Percentiles rank a stretch among this genome's conserved stretches.
These are phyloP conservation scores for Atta cephalotes DNA, from an alignment of 1,140 invertebrate genomes.

Conservation along the genomic window DNA sequence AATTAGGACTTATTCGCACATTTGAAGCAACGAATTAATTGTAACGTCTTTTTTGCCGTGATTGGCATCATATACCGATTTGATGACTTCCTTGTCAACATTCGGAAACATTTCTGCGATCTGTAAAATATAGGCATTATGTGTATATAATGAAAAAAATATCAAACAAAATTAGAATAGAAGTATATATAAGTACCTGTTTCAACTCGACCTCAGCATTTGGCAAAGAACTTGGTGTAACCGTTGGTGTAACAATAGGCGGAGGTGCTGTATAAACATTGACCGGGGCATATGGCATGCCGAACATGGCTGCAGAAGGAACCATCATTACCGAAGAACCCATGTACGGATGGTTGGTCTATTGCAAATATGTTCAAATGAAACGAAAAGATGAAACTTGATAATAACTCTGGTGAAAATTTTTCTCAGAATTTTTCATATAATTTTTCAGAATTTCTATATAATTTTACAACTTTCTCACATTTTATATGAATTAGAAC, in stretches of 20 bases:
- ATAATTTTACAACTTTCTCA: too few relatives aligned
- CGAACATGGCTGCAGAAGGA: constrained; percentile 85
- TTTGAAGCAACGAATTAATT: constrained; percentile 96
- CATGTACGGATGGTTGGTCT: constrained; percentile 79
- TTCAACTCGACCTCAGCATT: constrained; percentile 91
- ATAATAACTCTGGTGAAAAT: too few relatives aligned
- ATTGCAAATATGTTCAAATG: constrained; percentile 2
- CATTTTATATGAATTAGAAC: too few relatives aligned
- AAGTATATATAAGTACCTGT: constrained; percentile 87
- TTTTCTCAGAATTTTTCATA: too few relatives aligned
- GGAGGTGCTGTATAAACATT: constrained; percentile 84
- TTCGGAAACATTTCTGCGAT: constrained; percentile 98
- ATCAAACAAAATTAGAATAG: background rate
- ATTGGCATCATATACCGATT: constrained; percentile 96
- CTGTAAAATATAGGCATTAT: constrained; percentile 85
- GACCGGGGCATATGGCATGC: constrained; percentile 83
- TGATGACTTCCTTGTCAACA: constrained; percentile 96
- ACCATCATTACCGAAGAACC: constrained; percentile 88
- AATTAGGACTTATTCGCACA: constrained; percentile 87
- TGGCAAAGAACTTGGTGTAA: constrained; percentile 81
- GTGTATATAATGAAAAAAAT: background rate
- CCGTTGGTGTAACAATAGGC: constrained; percentile 78
- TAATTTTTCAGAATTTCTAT: too few relatives aligned
- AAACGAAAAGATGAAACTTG: background rate
- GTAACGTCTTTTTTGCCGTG: constrained; percentile 95